Conservation (phyloP, 2,113 vertebrate species). For the Sinocyclocheilus anophthalmus region DNA sequence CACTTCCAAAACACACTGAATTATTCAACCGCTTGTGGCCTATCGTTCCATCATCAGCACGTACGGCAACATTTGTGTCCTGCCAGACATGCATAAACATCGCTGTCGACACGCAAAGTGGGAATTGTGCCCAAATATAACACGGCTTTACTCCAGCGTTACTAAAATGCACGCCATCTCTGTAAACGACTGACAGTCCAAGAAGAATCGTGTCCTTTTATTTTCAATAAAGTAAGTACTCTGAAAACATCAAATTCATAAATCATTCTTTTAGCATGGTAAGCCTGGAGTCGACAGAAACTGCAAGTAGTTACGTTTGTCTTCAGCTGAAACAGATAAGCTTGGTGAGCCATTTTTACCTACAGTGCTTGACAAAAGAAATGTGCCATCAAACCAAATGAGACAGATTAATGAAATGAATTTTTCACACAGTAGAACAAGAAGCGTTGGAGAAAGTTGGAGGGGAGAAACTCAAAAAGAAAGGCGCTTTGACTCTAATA, state of each 20-base stretch:
- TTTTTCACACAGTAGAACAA: slow-evolving; percentile 34
- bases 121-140: not conserved
- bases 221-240: not conserved
- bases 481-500: slow-evolving; percentile 21
- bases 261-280: not conserved
- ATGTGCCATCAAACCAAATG: slow-evolving; percentile 32
- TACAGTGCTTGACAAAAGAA: slow-evolving; percentile 33
- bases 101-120: not conserved
- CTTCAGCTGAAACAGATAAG: slow-evolving; percentile 11
- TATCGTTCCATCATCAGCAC: not conserved
- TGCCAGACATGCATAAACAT: not conserved
- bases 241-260: slow-evolving; percentile 8
- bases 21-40: slow-evolving; percentile 34
- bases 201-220: not conserved
- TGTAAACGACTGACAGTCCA: not conserved
- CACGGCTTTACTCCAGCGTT: not conserved
- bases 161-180: not conserved
- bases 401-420: slow-evolving; percentile 33
- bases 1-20: slow-evolving; percentile 31
- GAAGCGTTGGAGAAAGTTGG: slow-evolving; percentile 9
- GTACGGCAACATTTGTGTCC: not conserved
- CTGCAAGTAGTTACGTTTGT: slow-evolving; percentile 12
- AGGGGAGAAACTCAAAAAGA: not conserved
- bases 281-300: slow-evolving; percentile 4
- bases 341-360: slow-evolving; percentile 33